Evolutionary conservation across 2,797 vertebrate genomes (phyloP).

Genomic region (Spatula versicolor): DNA sequence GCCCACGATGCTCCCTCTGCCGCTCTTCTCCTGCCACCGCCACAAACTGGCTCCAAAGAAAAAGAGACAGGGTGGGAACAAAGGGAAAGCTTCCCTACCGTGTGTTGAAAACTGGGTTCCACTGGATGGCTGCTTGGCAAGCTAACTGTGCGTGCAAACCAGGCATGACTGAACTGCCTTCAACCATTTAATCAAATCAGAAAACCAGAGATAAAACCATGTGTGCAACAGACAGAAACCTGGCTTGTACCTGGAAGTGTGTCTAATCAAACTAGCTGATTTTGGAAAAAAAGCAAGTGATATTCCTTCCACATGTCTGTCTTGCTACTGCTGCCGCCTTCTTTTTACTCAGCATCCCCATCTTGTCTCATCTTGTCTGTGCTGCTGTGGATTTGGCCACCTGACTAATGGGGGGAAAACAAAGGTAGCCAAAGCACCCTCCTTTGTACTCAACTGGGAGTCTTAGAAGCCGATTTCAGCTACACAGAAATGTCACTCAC

Average conservation of each 20-base stretch:
- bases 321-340: neutral
- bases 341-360: neutral
- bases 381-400: neutral
- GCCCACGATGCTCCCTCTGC: neutral
- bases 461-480: neutral
- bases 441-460: neutral
- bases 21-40: too few species aligned
- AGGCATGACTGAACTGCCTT: neutral
- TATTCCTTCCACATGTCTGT: neutral
- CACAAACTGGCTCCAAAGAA: too few species aligned
- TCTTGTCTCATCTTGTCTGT: neutral
- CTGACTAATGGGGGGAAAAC: too few species aligned
- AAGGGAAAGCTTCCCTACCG: fast-evolving
- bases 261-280: neutral
- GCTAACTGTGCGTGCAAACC: neutral
- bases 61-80: neutral
- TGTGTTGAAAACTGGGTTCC: neutral
- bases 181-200: neutral
- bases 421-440: neutral
- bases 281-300: neutral
- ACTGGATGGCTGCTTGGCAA: neutral
- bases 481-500: neutral
- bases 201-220: neutral
- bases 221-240: neutral
- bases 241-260: neutral